Conservation (phyloP, 1,140 invertebrate genomes). For the Drosophila kikkawai region DNA sequence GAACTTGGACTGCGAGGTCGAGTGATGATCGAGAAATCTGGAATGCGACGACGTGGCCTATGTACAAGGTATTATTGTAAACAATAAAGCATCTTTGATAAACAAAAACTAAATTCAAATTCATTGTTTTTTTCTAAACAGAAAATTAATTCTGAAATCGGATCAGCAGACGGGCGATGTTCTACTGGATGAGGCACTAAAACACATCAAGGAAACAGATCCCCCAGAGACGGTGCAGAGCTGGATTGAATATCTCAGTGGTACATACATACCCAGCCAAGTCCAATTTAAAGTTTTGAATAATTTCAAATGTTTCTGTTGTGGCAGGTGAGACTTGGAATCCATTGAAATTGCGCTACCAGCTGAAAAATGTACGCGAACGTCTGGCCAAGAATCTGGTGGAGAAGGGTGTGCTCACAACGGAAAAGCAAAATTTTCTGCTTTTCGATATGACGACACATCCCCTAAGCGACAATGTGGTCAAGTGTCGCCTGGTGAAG, state of each 20-base stretch:
- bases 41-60: conserved; percentile 96
- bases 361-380: conserved; percentile 99
- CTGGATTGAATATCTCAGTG: conserved; percentile 99
- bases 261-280: conserved; percentile 86
- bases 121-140: conserved; percentile 69
- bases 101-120: neutral
- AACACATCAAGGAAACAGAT: conserved; percentile 99
- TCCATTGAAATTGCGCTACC: conserved; percentile 98
- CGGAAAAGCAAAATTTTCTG: conserved; percentile 99
- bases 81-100: neutral
- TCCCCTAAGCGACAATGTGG: conserved; percentile 97
- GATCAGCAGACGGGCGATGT: conserved; percentile 99
- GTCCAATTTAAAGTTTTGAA: conserved; percentile 19
- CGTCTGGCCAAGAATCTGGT: conserved; percentile 99
- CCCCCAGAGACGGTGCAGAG: conserved; percentile 98
- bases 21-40: conserved; percentile 98
- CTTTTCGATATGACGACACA: conserved; percentile 99
- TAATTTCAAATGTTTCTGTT: conserved; percentile 40
- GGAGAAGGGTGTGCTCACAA: conserved; percentile 99
- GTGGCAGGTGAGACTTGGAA: conserved; percentile 99
- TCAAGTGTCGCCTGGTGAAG: conserved; percentile 99
- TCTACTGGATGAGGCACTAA: conserved; percentile 98
- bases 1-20: conserved; percentile 97
- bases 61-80: conserved; percentile 90
- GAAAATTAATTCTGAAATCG: conserved; percentile 88